A percentile compares a stretch with the other conserved stretches of the same genome.
These are phyloP conservation scores for Cataglyphis altisquamis DNA, from an alignment of 2,888 invertebrate genomes.

Conservation along the genomic window DNA sequence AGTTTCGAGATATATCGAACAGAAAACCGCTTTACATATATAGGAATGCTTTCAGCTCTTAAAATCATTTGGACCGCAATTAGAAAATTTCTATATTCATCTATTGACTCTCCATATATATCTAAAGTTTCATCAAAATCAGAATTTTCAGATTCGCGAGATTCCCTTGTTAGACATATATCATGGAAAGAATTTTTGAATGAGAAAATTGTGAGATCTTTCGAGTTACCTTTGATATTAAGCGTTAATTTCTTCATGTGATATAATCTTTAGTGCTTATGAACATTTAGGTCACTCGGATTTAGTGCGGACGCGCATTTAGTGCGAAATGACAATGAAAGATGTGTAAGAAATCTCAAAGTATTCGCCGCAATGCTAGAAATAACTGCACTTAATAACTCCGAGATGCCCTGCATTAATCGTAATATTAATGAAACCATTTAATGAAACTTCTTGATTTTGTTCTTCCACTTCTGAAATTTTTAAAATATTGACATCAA, in stretches of 20 bases:
- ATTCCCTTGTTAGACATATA: background rate
- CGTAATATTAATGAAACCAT: background rate
- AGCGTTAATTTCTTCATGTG: background rate
- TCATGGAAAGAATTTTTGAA: background rate
- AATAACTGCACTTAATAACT: background rate
- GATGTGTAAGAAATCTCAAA: conserved; percentile 52
- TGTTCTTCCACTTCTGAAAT: background rate
- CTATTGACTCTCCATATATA: too few species aligned
- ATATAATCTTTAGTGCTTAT: background rate
- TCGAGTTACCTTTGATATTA: conserved; percentile 1
- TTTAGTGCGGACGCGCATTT: background rate
- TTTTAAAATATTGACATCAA: background rate
- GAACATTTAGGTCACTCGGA: conserved; percentile 59
- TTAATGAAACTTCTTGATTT: background rate
- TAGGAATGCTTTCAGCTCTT: too few species aligned
- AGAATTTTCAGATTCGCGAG: too few species aligned
- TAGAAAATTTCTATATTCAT: too few species aligned
- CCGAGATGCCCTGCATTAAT: conserved; percentile 4
- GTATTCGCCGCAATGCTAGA: conserved; percentile 28
- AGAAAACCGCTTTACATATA: too few species aligned
- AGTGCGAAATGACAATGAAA: conserved; percentile 58
- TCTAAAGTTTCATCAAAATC: too few species aligned
- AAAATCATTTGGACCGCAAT: too few species aligned
- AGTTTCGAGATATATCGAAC: too few species aligned
- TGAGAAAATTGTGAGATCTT: background rate